Evolutionary conservation across 1,140 invertebrate species (phyloP), one percentile per base, ranked within the genome.

Genomic region (Lordiphosa clarofinis): DNA sequence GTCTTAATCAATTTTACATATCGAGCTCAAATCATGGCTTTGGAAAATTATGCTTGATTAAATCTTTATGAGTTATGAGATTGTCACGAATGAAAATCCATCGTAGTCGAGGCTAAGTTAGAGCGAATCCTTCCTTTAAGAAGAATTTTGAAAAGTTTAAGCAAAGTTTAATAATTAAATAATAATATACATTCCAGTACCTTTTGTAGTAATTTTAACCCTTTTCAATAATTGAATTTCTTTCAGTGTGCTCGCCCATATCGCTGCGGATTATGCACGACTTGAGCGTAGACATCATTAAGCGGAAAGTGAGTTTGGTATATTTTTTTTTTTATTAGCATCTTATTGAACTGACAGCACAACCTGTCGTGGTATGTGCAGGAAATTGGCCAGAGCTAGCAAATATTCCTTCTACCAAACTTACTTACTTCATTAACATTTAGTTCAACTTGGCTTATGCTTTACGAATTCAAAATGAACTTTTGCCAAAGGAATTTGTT

Each of bases 251-350:
- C 12, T n/a, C 31, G 43, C 21, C 11, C 33, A 49, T 37, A 35
- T 35, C 28, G 21, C 9, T 38, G 48, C 48, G 47, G 21, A 59
- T 66, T 66, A 57, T 53, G 57, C 56, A 66, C 57, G 63, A 74
- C 68, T 74, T 63, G 54, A 46, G 66, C 70, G 31, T 55, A 60
- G 59, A 73, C 68, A 69, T 78, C 59, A 78, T 73, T 78, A 78
- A 69, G 56, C 65, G 48, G 66, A 66, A 68, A 65, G 44, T 43
- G 50, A 56, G 36, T 65, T 65, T 21, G 7, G 46, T 50, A 50
- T 39, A 40, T 56, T 46, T 11, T 9, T 19, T 21, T 59, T 60
- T 48, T 49, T 40, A 37, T 44, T 44, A 44, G 46, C 67, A 67
- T 73, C 40, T 42, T 33, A 52, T 52, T 39, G 24, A 58, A 42